Percentiles rank a stretch among this genome's conserved stretches.
These are phyloP conservation scores for Talpa occidentalis DNA, from an alignment of 2,113 vertebrate species.

Conservation along the genomic window DNA sequence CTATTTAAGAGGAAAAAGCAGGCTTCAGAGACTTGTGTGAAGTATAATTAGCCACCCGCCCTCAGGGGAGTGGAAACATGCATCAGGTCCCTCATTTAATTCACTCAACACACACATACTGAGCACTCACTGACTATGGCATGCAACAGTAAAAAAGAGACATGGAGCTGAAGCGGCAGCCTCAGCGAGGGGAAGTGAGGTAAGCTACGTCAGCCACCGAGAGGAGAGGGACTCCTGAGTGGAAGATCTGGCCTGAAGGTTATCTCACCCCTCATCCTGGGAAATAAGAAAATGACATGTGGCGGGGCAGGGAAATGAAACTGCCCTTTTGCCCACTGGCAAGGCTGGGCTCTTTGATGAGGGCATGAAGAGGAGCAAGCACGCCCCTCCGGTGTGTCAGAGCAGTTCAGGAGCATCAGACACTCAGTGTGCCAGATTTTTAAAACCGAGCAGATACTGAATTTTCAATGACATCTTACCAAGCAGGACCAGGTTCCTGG, in stretches of 20 bases:
- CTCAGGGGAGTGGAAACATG: neutral
- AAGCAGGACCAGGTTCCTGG: conserved; percentile 52
- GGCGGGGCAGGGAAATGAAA: neutral
- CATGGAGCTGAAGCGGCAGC: neutral
- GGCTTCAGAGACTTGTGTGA: neutral
- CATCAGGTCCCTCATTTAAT: neutral
- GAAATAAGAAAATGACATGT: neutral
- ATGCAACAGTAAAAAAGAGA: neutral
- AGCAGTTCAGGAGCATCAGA: neutral
- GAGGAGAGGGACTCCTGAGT: neutral
- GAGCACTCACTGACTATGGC: neutral
- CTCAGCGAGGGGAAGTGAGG: neutral
- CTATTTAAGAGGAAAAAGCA: neutral
- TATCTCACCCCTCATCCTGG: neutral
- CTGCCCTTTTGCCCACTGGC: neutral
- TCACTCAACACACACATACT: neutral
- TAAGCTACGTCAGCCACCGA: neutral
- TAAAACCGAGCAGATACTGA: neutral
- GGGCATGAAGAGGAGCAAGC: neutral
- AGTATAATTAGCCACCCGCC: neutral
- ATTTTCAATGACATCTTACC: conserved; percentile 53
- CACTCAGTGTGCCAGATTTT: neutral
- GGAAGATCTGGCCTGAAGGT: neutral
- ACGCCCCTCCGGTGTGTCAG: neutral
- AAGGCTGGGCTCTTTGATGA: neutral